phyloP scores from a whole-genome alignment of 2,888 invertebrate species.

The Folsomia manolachei region DNA sequence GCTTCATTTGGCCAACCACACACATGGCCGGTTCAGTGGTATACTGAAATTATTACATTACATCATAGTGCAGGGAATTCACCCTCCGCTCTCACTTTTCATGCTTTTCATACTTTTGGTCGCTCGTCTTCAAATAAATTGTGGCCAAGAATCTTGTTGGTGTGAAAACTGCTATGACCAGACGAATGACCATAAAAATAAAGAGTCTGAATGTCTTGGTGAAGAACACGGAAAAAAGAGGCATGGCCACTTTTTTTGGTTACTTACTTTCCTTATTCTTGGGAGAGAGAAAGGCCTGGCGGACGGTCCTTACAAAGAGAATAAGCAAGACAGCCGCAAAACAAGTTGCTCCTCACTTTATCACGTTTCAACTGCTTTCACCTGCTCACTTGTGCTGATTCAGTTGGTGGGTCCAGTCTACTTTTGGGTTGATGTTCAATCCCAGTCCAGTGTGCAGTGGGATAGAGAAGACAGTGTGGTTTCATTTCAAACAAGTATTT shows the following conservation, averaged over 20 bases:
- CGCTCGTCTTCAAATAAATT: slow-evolving; percentile 41
- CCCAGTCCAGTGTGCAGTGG: too few relatives aligned
- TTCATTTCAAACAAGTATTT: slow-evolving; percentile 18
- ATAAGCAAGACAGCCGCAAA: background rate
- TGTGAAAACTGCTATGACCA: slow-evolving; percentile 33
- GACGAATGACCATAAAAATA: slow-evolving; percentile 45
- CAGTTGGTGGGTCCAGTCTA: slow-evolving; percentile 5
- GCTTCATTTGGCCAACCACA: background rate
- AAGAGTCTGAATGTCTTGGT: slow-evolving; percentile 41
- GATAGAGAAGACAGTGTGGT: too few relatives aligned
- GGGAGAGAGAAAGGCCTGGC: background rate
- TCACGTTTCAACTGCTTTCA: slow-evolving; percentile 18
- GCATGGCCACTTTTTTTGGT: background rate
- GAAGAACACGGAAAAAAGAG: background rate
- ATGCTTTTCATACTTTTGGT: slow-evolving; percentile 23
- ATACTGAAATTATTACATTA: too few relatives aligned
- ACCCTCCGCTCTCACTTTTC: background rate
- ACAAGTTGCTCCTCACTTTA: background rate
- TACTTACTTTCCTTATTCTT: background rate
- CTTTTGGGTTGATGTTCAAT: too few relatives aligned
- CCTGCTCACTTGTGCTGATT: slow-evolving; percentile 18
- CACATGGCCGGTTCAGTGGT: background rate
- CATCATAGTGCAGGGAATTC: too few relatives aligned
- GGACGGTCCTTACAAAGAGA: too few relatives aligned
- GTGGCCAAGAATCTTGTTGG: slow-evolving; percentile 21